Percentiles rank a stretch among this genome's conserved stretches.
These are phyloP conservation scores for Scytalopus superciliaris DNA, from an alignment of 2,113 vertebrate species.

Conservation along the genomic window DNA sequence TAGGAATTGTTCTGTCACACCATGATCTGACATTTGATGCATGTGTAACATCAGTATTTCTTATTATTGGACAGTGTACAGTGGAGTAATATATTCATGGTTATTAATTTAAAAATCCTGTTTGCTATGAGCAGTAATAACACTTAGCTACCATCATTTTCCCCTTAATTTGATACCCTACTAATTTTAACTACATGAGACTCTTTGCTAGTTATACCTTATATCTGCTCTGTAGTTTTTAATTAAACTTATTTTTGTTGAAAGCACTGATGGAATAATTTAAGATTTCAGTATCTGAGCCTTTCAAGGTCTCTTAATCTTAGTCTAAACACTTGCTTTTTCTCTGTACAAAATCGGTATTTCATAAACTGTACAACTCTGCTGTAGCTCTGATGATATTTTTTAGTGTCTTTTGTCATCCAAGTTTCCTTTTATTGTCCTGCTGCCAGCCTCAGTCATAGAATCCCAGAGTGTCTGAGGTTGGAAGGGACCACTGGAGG, in stretches of 20 bases:
- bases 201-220: slow-evolving; percentile 1
- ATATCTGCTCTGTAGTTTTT: not conserved
- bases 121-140: slow-evolving; percentile 41
- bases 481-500: not conserved
- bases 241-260: not conserved
- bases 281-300: not conserved
- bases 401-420: not conserved
- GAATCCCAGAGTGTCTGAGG: not conserved
- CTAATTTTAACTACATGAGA: slow-evolving; percentile 55
- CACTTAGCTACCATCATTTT: slow-evolving; percentile 57
- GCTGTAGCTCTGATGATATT: not conserved
- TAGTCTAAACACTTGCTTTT: not conserved
- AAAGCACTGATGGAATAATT: not conserved
- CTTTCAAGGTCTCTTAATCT: not conserved
- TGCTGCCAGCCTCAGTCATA: not conserved
- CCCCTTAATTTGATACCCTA: slow-evolving; percentile 36
- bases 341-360: not conserved
- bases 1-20: not conserved
- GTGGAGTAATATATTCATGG: slow-evolving; percentile 37
- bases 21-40: not conserved
- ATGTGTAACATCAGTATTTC: not conserved
- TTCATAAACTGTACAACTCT: not conserved
- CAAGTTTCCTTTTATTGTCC: not conserved
- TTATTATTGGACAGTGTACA: slow-evolving; percentile 3
- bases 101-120: slow-evolving; percentile 62